These are phyloP conservation scores for Gerosis bhagava DNA, from an alignment of 2,888 invertebrate species.

Conservation along the genomic window DNA sequence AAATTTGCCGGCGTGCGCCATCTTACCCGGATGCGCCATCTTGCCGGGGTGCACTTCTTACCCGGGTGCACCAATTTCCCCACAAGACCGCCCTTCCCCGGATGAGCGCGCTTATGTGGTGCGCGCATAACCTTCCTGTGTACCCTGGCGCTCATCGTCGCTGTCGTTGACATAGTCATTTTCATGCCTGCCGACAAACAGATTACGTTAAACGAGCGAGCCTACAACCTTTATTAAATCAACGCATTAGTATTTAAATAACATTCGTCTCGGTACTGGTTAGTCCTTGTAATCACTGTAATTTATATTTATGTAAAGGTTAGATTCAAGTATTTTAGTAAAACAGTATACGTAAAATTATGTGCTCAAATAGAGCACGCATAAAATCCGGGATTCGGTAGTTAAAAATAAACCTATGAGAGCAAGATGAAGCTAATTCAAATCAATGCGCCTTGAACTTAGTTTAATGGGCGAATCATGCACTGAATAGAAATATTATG, in stretches of 20 bases:
- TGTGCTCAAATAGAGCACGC: not conserved
- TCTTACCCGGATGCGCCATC: constrained; percentile 60
- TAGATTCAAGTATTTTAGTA: too few relatives aligned
- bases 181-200: constrained; percentile 83
- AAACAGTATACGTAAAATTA: not conserved
- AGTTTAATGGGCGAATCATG: constrained; percentile 20
- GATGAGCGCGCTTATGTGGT: constrained; percentile 82
- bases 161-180: constrained; percentile 88
- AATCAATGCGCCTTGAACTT: constrained; percentile 14
- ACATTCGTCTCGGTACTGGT: too few relatives aligned
- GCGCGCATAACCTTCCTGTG: constrained; percentile 86
- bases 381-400: constrained; percentile 6
- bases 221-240: not conserved
- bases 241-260: not conserved
- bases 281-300: too few relatives aligned
- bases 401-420: constrained; percentile 7
- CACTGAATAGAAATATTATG: constrained; percentile 18
- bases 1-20: constrained; percentile 51
- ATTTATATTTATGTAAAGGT: too few relatives aligned
- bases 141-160: constrained; percentile 85
- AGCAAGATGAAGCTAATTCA: not conserved
- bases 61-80: constrained; percentile 74
- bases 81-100: constrained; percentile 68
- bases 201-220: constrained; percentile 40
- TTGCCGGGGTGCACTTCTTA: constrained; percentile 74